Conservation (phyloP, 2,797 vertebrate genomes). For the Chrosomus eos region DNA sequence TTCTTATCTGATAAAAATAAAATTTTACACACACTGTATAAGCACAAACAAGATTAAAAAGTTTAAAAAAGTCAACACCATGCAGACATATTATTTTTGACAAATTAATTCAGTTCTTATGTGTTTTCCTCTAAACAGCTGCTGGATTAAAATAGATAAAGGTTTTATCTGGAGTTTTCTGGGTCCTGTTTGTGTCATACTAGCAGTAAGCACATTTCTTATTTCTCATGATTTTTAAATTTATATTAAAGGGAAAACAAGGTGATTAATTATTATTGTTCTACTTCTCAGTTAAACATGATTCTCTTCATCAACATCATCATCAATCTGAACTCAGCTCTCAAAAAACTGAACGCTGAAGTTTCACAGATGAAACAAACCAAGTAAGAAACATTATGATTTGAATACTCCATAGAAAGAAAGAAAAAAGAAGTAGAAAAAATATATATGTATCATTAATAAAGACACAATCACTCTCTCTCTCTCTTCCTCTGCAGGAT, state of each 20-base stretch:
- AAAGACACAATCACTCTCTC: neutral
- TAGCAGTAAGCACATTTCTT: slow-evolving; percentile 59
- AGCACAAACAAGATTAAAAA: no score
- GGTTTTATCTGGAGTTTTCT: slow-evolving; percentile 72
- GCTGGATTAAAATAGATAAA: slow-evolving; percentile 61
- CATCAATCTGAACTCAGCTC: neutral
- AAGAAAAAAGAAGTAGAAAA: neutral
- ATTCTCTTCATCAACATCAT: neutral
- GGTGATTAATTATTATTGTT: neutral
- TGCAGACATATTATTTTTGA: no score
- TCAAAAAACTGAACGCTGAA: slow-evolving; percentile 14
- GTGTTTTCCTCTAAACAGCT: neutral
- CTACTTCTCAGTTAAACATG: neutral
- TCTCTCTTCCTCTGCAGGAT: slow-evolving; percentile 55
- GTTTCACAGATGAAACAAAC: slow-evolving; percentile 30
- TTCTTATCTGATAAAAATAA: no score
- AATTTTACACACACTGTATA: no score
- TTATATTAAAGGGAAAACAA: neutral
- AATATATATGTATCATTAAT: no score
- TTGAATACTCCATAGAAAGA: neutral
- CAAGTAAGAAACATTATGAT: neutral
- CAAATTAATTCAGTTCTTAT: neutral
- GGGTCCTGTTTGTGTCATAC: slow-evolving; percentile 68
- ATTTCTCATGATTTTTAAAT: neutral
- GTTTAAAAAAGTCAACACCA: no score